Percentiles rank a stretch among this genome's conserved stretches.
Evolutionary conservation across 2,113 vertebrate genomes (phyloP).

Genomic region (Osmerus eperlanus): DNA sequence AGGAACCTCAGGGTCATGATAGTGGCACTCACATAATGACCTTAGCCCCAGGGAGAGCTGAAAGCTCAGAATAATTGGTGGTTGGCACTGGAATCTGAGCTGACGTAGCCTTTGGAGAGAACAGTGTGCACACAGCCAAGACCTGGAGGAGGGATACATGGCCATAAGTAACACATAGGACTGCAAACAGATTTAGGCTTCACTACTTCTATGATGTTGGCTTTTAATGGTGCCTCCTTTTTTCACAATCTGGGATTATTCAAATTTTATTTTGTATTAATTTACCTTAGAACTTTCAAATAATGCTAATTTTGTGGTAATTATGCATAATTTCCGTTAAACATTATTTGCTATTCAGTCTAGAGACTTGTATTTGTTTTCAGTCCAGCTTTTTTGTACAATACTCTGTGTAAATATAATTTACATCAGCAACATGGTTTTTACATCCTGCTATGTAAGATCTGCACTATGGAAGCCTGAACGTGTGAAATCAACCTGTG

Average conservation of each 20-base stretch:
- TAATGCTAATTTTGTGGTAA: no score
- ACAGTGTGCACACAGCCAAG: slow-evolving; percentile 35
- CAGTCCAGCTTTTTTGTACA: no score
- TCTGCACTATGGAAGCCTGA: background rate
- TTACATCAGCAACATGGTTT: no score
- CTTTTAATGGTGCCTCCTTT: background rate
- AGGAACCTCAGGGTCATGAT: slow-evolving; percentile 49
- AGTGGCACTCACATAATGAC: slow-evolving; percentile 64
- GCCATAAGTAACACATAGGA: slow-evolving; percentile 51
- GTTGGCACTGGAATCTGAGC: slow-evolving; percentile 60
- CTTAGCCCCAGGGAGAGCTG: slow-evolving; percentile 54
- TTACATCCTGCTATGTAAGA: no score
- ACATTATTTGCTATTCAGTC: no score
- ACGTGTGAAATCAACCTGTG: background rate
- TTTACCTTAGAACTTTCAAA: no score
- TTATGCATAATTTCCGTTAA: no score
- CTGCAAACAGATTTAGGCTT: slow-evolving; percentile 23
- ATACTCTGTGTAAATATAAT: no score
- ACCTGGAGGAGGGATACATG: slow-evolving; percentile 47
- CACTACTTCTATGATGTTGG: background rate
- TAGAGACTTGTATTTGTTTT: no score
- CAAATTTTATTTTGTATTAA: no score
- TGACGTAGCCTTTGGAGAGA: slow-evolving; percentile 58
- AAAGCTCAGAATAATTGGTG: slow-evolving; percentile 67
- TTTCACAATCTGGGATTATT: no score